phyloP scores from a whole-genome alignment of 92 coral and sea anemone genomes.

The Paramuricea clavata region DNA sequence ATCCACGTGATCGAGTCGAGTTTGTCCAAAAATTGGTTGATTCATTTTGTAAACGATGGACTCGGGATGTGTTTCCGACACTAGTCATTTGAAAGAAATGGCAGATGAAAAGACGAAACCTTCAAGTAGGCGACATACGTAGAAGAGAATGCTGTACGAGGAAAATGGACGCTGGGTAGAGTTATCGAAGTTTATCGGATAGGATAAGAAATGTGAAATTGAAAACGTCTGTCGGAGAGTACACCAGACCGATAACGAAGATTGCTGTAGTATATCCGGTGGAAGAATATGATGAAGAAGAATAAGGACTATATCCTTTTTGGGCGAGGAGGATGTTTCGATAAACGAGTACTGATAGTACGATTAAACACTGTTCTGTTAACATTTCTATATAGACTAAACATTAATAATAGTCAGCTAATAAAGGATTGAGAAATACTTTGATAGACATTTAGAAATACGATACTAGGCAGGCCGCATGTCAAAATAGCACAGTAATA shows the following conservation, averaged over 20 bases:
- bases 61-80: constrained; percentile 53
- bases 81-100: constrained; percentile 56
- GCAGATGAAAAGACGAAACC: constrained; percentile 55
- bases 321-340: background rate
- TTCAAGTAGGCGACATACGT: constrained; percentile 60
- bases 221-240: constrained; percentile 36
- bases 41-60: constrained; percentile 53
- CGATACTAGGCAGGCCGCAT: no score
- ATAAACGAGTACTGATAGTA: no score
- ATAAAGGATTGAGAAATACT: no score
- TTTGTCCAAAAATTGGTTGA: constrained; percentile 54
- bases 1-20: constrained; percentile 41
- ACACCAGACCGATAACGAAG: constrained; percentile 53
- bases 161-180: constrained; percentile 60
- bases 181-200: constrained; percentile 39
- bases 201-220: constrained; percentile 44
- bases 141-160: constrained; percentile 51
- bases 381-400: no score
- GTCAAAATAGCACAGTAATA: no score
- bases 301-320: background rate
- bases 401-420: no score
- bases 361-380: no score
- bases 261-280: constrained; percentile 54
- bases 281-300: constrained; percentile 31
- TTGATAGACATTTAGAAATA: no score